Evolutionary conservation across 2,113 vertebrate species (phyloP).

Genomic region (Tautogolabrus adspersus): DNA sequence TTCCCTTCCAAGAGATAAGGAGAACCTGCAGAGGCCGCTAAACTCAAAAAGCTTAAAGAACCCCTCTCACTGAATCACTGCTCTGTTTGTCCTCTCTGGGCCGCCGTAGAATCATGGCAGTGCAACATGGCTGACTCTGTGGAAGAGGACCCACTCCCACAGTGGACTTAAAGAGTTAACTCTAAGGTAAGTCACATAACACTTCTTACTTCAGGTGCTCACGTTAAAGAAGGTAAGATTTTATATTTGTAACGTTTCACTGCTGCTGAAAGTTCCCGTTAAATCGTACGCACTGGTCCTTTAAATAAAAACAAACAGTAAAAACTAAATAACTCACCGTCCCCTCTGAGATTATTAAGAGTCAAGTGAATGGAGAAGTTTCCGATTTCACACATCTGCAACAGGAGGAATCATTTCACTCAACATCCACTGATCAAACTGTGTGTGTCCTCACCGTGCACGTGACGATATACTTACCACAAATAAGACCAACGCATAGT

Average conservation of each 20-base stretch:
- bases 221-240: no score
- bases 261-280: background rate
- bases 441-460: background rate
- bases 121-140: no score
- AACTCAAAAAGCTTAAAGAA: background rate
- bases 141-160: background rate
- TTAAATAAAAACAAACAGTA: no score
- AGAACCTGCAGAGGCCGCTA: background rate
- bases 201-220: no score
- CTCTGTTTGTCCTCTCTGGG: background rate
- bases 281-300: background rate
- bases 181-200: background rate
- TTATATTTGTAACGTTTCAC: background rate
- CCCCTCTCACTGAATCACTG: background rate
- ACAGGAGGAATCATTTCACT: constrained; percentile 29
- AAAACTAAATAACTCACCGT: constrained; percentile 79
- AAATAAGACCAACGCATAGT: constrained; percentile 86
- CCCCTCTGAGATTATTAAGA: constrained; percentile 84
- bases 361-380: constrained; percentile 91
- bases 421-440: background rate
- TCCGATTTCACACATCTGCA: constrained; percentile 90
- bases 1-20: background rate
- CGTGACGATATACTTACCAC: constrained; percentile 82
- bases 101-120: background rate
- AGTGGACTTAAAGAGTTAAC: background rate